A percentile compares a stretch with the other conserved stretches of the same genome.
These are phyloP conservation scores for Gallinago undulata DNA, from an alignment of 2,113 vertebrate species.

Conservation along the genomic window DNA sequence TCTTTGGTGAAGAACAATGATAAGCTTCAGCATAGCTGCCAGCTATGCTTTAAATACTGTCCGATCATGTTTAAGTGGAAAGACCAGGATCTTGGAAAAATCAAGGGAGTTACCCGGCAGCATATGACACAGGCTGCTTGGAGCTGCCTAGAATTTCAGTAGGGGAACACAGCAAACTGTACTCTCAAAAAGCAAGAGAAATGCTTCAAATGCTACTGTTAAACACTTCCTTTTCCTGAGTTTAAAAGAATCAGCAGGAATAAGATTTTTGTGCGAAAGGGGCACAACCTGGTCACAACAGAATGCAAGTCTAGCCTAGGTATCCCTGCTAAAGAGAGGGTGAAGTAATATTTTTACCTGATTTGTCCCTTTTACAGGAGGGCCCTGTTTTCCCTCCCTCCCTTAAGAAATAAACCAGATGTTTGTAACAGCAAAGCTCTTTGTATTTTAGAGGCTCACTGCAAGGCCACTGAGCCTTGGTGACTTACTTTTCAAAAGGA, in stretches of 20 bases:
- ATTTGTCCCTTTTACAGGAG: too few relatives aligned
- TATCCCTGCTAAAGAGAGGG: not conserved
- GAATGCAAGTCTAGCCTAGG: not conserved
- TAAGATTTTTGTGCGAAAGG: not conserved
- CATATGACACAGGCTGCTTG: not conserved
- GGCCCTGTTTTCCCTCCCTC: too few relatives aligned
- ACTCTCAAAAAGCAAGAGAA: not conserved
- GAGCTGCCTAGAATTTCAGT: not conserved
- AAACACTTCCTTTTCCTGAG: not conserved
- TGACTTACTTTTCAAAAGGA: too few relatives aligned
- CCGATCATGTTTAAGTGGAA: not conserved
- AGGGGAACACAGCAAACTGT: not conserved
- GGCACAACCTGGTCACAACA: not conserved
- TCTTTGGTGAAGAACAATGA: not conserved
- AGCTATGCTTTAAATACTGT: not conserved
- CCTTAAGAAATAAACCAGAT: too few relatives aligned
- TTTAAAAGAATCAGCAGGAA: not conserved
- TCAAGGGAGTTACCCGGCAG: not conserved
- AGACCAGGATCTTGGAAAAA: not conserved
- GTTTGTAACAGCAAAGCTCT: too few relatives aligned
- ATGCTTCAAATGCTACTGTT: not conserved
- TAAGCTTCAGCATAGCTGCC: not conserved
- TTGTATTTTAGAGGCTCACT: too few relatives aligned
- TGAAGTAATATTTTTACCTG: too few relatives aligned
- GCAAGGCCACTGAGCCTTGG: too few relatives aligned